Evolutionary conservation across 2,113 vertebrate genomes (phyloP), one percentile per base, ranked within the genome.

Genomic region (Vidua chalybeata): DNA sequence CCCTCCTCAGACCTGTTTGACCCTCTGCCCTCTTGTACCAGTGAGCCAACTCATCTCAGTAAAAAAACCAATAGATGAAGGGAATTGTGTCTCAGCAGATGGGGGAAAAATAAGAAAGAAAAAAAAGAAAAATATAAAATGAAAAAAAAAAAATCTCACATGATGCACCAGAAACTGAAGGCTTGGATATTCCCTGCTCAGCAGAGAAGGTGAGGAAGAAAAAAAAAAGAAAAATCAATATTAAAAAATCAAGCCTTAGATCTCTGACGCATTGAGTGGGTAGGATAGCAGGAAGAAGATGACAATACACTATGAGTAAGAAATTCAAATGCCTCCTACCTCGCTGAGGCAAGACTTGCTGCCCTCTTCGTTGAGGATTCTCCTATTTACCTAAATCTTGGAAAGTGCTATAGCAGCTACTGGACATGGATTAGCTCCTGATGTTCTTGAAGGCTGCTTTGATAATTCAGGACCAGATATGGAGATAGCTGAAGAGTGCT

Each of bases 301-400:
- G 79, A 96, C 90, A 96, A 88, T 78, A 96, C 83, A 81, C 73
- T 84, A 76, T 96, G 96, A 96, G 92, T 96, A 96, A 97, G 83
- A 95, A 91, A 96, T 94, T 93, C 64, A 96, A 89, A 95, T 89
- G 92, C 92, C 94, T 97, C 96, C 94, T 96, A 96, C 94, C 61
- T 96, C 3, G 4, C 83, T 88, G 72, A 95, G 64, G 41, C 88
- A 96, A 95, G 74, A 56, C 46, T 88, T 67, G 45, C 68, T 56
- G 54, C 2, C 3, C n/a, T 86, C 41, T 88, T 91, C 0, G 1
- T 41, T 72, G 35, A 80, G 80, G 92, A 93, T 63, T 90, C 92
- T 90, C 92, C 73, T 83, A 26, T 92, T 96, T 93, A 94, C 52
- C 76, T 69, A 71, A 35, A 83, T 64, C 24, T 55, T 80, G 22